phyloP scores from a whole-genome alignment of 2,797 vertebrate genomes.

The Sebastes iracundus region DNA sequence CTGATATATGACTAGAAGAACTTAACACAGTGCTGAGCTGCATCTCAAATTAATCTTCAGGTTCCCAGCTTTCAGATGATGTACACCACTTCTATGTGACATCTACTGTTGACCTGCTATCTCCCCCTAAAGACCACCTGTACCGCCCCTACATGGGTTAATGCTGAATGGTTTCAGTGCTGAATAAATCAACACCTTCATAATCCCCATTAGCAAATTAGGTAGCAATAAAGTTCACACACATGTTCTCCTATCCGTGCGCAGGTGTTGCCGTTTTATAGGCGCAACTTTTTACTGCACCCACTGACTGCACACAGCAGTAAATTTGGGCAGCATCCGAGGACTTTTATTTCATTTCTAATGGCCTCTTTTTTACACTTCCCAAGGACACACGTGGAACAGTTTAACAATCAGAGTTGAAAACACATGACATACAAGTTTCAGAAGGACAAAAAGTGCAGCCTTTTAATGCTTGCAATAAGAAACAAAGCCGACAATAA shows the following conservation, averaged over 20 bases:
- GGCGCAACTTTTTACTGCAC: slow-evolving; percentile 11
- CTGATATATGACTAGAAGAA: neutral
- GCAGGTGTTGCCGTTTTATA: slow-evolving; percentile 32
- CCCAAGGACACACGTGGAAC: neutral
- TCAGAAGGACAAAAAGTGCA: neutral
- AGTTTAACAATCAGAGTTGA: neutral
- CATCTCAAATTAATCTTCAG: fast-evolving
- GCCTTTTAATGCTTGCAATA: neutral
- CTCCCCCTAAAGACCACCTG: no score
- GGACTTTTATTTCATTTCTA: slow-evolving; percentile 24
- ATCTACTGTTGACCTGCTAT: no score
- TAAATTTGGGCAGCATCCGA: slow-evolving; percentile 13
- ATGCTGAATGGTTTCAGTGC: neutral
- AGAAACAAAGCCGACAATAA: neutral
- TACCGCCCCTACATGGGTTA: fast-evolving
- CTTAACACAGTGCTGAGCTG: neutral
- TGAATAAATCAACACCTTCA: neutral
- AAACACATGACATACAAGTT: slow-evolving; percentile 6
- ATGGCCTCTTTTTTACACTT: slow-evolving; percentile 7
- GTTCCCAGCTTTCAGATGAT: neutral
- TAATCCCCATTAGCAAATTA: neutral
- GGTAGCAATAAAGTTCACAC: neutral
- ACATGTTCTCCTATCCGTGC: neutral
- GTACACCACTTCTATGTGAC: no score
- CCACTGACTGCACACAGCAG: neutral